Base-by-base conservation (phyloP, 2,113 vertebrate genomes). In the Sorex araneus region DNA sequence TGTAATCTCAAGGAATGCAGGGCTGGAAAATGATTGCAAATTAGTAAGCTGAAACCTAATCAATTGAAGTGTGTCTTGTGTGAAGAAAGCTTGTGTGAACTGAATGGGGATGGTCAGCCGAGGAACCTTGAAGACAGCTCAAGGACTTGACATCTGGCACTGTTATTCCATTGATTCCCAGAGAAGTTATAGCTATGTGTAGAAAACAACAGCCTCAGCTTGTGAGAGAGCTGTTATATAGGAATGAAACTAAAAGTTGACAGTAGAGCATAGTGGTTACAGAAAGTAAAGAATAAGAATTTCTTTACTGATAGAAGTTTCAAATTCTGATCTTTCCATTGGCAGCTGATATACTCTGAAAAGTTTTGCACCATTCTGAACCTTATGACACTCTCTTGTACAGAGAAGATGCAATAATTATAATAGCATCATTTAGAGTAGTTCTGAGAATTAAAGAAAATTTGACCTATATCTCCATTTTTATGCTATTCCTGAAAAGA, bases 1-100 rank as follows among this genome's bases (percentile, higher is more conserved):
- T 75, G 25, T 57, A 69, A 88, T 40, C 82, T 88, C 30, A 67
- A 78, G 21, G 45, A 87, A 70, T 28, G 32, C 50, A 43, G 50
- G 70, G 4, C 73, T 85, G 2, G 85, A 79, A 89, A 84, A 90
- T 88, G 36, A 83, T 43, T 94, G 82, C 60, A 85, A 89, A 92
- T 92, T 94, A 79, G 60, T 79, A 77, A 97, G 80, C n/a, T 80
- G 43, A 96, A 95, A 84, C 83, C 66, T 87, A 90, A 85, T 95
- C 92, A 85, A n/a, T 71, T 50, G 54, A 85, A n/a, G 66, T 79
- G 21, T 79, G 25, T 30, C 47, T 81, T 30, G 2, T 28, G 40
- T 91, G 13, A 9, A 87, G 84, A 77, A 77, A 87, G 45, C 9
- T n/a, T 70, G 0, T 95, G 19, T 92, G 88, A 87, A 76, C 1